These are phyloP conservation scores for Pseudochromis fuscus DNA, from an alignment of 2,797 vertebrate species.

Conservation along the genomic window DNA sequence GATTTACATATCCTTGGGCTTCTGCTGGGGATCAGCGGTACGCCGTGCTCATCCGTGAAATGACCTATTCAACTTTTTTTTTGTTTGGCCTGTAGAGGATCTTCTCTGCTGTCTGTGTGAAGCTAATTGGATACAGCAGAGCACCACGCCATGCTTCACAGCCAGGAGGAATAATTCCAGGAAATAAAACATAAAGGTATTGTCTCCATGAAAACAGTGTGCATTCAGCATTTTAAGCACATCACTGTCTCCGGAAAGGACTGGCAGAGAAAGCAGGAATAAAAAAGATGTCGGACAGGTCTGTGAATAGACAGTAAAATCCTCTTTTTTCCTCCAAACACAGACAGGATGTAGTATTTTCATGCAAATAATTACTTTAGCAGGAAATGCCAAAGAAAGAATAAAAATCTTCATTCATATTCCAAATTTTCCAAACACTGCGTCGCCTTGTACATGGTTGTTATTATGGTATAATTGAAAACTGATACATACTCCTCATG, in stretches of 20 bases:
- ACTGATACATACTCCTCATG: conserved; percentile 16
- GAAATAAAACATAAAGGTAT: conserved; percentile 77
- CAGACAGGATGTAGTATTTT: conserved; percentile 67
- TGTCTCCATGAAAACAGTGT: conserved; percentile 68
- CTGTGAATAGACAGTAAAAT: conserved; percentile 66
- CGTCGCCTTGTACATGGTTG: conserved; percentile 35
- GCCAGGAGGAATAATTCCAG: conserved; percentile 69
- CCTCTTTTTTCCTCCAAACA: conserved; percentile 44
- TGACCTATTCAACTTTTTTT: conserved; percentile 75
- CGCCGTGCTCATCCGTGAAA: conserved; percentile 74
- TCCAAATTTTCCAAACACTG: conserved; percentile 46
- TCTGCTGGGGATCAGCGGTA: conserved; percentile 41
- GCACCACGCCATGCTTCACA: conserved; percentile 56
- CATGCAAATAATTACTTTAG: conserved; percentile 69
- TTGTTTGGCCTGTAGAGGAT: conserved; percentile 69
- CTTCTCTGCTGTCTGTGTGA: conserved; percentile 67
- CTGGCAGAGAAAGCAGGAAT: conserved; percentile 49
- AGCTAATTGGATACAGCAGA: conserved; percentile 77
- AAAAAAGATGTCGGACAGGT: conserved; percentile 62
- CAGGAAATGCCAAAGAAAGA: conserved; percentile 62
- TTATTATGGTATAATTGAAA: conserved; percentile 53
- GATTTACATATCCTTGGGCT: conserved; percentile 69
- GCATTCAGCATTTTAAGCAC: conserved; percentile 69
- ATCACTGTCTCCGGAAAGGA: conserved; percentile 52
- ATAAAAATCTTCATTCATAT: conserved; percentile 66